phyloP scores from a whole-genome alignment of 1,140 invertebrate genomes.

The Drosophila punjabiensis region DNA sequence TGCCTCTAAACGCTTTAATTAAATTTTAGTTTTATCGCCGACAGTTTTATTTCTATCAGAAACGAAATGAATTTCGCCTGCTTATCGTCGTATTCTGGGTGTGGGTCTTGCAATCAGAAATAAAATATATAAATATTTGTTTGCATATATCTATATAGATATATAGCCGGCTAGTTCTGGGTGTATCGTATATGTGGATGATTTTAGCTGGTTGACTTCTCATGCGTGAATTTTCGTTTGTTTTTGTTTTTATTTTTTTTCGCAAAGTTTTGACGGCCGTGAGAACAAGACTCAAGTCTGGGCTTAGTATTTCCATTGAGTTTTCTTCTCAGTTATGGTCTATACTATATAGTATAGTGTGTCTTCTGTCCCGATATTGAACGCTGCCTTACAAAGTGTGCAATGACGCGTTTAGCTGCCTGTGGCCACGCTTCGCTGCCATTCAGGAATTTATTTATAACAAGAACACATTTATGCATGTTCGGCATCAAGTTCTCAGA shows the following conservation, averaged over 20 bases:
- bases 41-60: conserved; percentile 30
- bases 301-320: conserved; percentile 47
- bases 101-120: conserved; percentile 40
- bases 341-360: conserved; percentile 7
- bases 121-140: conserved; percentile 30
- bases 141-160: conserved; percentile 7
- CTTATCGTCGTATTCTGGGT: conserved; percentile 50
- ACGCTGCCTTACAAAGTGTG: conserved; percentile 40
- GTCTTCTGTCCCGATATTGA: conserved; percentile 23
- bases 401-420: conserved; percentile 60
- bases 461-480: conserved; percentile 12
- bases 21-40: conserved; percentile 64
- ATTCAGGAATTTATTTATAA: conserved; percentile 44
- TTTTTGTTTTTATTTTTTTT: conserved; percentile 18
- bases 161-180: conserved; percentile 29
- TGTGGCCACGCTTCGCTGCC: conserved; percentile 56
- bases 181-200: conserved; percentile 12
- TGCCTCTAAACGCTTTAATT: conserved; percentile 56
- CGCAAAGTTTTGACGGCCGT: conserved; percentile 33
- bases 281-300: conserved; percentile 41
- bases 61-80: conserved; percentile 28
- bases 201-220: conserved; percentile 48
- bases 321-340: conserved; percentile 37
- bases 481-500: conserved; percentile 19
- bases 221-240: conserved; percentile 62